Percentiles rank a stretch among this genome's conserved stretches.
Evolutionary conservation across 1,140 invertebrate genomes (phyloP).

Genomic region (Ctenoplectra terminalis): DNA sequence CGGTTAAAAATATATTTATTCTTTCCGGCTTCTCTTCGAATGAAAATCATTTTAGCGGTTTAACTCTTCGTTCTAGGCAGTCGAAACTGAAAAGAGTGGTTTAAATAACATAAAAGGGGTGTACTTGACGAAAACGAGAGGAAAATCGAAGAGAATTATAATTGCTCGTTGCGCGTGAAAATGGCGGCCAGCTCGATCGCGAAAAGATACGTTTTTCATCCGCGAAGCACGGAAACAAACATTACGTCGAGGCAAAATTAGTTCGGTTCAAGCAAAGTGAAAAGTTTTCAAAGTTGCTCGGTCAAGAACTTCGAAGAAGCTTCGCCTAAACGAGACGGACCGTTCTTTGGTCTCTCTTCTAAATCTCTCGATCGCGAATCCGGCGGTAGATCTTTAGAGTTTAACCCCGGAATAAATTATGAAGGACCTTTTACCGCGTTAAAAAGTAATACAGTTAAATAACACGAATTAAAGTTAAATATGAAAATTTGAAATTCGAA

Average conservation of each 20-base stretch:
- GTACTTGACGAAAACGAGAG: neutral
- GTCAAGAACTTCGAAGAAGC: neutral
- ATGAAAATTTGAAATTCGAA: neutral
- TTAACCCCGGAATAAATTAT: neutral
- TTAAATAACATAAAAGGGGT: neutral
- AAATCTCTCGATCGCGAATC: neutral
- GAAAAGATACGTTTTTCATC: neutral
- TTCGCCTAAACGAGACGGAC: neutral
- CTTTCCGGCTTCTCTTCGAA: neutral
- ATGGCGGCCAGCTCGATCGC: neutral
- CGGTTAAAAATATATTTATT: neutral
- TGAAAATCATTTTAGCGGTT: neutral
- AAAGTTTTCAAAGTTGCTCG: slow-evolving; percentile 5
- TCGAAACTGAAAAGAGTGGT: neutral
- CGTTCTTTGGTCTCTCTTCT: neutral
- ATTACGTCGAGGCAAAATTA: slow-evolving; percentile 17
- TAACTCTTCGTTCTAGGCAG: no score
- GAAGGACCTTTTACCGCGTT: neutral
- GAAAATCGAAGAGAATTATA: neutral
- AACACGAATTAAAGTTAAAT: no score
- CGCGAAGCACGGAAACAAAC: slow-evolving; percentile 7
- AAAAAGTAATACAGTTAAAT: no score
- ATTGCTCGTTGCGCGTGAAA: neutral
- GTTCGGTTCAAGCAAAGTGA: neutral
- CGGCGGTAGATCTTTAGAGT: neutral